Evolutionary conservation across 1,140 invertebrate species (phyloP), one percentile per base, ranked within the genome.

Genomic region (Cotesia typhae): DNA sequence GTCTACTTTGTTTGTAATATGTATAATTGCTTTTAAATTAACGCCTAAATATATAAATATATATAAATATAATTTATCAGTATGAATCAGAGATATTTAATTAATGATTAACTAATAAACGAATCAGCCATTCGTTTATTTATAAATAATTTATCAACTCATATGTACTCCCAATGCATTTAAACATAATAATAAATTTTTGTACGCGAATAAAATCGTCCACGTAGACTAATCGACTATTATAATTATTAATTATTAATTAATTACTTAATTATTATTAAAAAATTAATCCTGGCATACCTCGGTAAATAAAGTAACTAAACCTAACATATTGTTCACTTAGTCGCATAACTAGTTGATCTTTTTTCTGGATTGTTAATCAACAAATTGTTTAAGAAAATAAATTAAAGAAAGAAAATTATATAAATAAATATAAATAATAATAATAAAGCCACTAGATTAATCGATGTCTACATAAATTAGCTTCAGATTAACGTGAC

Each of bases 181-280:
- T 20, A 28, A 28, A 47, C 10, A 47, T 9, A 9, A 47, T 51
- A 28, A 68, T 55, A 9, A 37, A 71, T 71, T 71, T 71, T 71
- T 71, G 61, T 71, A 71, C 70, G 61, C 70, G 51, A 71, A 41
- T 66, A 66, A 65, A 63, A 52, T 66, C 64, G 41, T 66, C 20
- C 64, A 66, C 35, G 35, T 63, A 63, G 60, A 63, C 10, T 63
- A 63, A 61, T 36, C 28, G 28, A 28, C 35, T 28, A 61, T 61
- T 36, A 61, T 61, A 28, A 35, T 28, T 10, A 61, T 61, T 28
- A 17, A 20, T 60, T 7, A 17, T 10, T 61, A 6, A 6, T 61
- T 61, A n/a, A n/a, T 20, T 55, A 55, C 20, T 55, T 55, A n/a
- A 55, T 55, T 55, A 47, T 47, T 47, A 10, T 6, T 10, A 47